Base-by-base conservation (phyloP, 2,888 invertebrate species). In the Brassicogethes aeneus region DNA sequence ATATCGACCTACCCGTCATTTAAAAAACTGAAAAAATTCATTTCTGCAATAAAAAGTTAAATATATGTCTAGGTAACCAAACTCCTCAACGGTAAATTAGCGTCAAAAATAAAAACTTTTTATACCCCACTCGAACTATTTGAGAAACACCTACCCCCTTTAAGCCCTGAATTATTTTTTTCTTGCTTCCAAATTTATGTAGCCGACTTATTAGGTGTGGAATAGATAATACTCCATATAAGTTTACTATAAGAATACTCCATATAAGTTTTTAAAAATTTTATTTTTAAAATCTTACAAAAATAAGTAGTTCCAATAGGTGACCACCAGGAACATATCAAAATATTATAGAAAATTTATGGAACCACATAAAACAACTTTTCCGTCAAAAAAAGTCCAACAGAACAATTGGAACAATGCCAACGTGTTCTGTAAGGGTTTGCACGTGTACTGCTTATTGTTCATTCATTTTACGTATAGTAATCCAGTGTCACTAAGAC, bases 401-500 rank as follows among this genome's bases (percentile, higher is more conserved):
- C 10, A 23, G 5, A 7, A 10, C 23, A 23, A 7, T 5, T 23
- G 5, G 23, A 23, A 10, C 23, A 23, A 10, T 23, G 23, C 10
- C 23, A 23, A 5, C 23, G 5, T 23, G 5, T 23, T 23, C 23
- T 10, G 7, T 10, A 23, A 7, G 23, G 5, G 10, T n/a, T n/a
- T n/a, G n/a, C 23, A 23, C 5, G 10, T 23, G 23, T 23, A 5
- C 23, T 16, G 10, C 31, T 41, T 42, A 14, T 41, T 44, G 23
- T 44, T 41, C 32, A 14, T 38, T 39, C 41, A 37, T 34, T 44
- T 38, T 16, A 43, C 14, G 3, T 15, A 32, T 32, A 36, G 16
- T 1, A 44, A 8, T 10, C 43, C 37, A 15, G 15, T 34, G 17
- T 15, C 15, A 13, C 16, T 15, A 38, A 50, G 46, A 39, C 47